Evolutionary conservation across 2,113 vertebrate species (phyloP).

Genomic region (Onychostoma macrolepis): DNA sequence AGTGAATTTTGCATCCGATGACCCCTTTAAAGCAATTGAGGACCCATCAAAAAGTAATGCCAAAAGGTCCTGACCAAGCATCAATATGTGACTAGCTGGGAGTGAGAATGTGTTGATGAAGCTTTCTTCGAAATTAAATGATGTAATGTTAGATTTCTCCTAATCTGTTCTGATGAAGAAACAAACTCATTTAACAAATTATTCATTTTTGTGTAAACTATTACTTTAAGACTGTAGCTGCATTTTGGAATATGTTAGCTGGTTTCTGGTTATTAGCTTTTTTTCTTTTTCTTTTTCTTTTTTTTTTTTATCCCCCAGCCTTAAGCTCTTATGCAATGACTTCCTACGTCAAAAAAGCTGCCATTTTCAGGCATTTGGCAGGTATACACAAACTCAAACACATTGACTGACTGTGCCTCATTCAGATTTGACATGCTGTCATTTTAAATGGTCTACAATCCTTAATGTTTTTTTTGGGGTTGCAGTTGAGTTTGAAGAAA

Average conservation of each 20-base stretch:
- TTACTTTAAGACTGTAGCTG: neutral
- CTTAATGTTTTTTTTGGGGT: constrained; percentile 6
- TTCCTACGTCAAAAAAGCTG: constrained; percentile 21
- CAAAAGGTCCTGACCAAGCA: too few relatives aligned
- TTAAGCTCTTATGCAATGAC: neutral
- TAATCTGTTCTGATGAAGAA: too few relatives aligned
- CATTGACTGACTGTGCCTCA: constrained; percentile 22
- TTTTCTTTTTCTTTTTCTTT: neutral
- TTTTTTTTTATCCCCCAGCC: too few relatives aligned
- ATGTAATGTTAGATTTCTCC: too few relatives aligned
- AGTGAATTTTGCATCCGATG: too few relatives aligned
- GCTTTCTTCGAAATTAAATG: too few relatives aligned
- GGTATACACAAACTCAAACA: constrained; percentile 6
- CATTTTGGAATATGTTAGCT: neutral
- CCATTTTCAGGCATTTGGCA: constrained; percentile 39
- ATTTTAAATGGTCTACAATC: constrained; percentile 11
- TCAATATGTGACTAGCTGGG: too few relatives aligned
- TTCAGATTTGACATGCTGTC: constrained; percentile 32
- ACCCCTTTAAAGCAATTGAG: too few relatives aligned
- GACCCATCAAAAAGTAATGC: too few relatives aligned
- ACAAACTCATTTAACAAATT: too few relatives aligned
- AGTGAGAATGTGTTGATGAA: too few relatives aligned
- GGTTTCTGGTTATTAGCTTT: neutral
- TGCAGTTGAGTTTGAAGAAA: constrained; percentile 30
- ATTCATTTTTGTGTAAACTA: too few relatives aligned